Percentiles rank a stretch among this genome's conserved stretches.
These are phyloP conservation scores for Acanthosepion lycidas DNA, from an alignment of 2,888 invertebrate genomes.

Conservation along the genomic window DNA sequence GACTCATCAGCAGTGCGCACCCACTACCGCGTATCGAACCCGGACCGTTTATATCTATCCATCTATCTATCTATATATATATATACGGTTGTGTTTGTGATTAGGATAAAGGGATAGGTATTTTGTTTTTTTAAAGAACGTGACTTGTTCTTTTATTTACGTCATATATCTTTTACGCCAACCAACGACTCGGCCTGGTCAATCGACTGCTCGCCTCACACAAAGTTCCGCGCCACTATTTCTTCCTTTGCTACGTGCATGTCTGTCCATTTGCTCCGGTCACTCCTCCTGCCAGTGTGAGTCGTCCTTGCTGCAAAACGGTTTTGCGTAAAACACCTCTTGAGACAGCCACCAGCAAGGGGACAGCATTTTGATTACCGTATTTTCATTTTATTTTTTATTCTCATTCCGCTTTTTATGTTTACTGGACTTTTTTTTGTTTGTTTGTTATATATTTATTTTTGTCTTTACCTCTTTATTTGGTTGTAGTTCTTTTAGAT, in stretches of 20 bases:
- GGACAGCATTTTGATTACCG: conserved; percentile 1
- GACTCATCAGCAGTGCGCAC: too few relatives aligned
- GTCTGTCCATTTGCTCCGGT: background rate
- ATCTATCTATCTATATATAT: background rate
- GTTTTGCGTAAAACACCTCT: conserved; percentile 2
- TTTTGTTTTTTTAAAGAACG: background rate
- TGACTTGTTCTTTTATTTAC: background rate
- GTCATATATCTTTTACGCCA: background rate
- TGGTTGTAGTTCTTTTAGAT: background rate
- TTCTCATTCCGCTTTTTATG: background rate
- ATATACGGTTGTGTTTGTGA: background rate
- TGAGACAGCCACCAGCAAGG: background rate
- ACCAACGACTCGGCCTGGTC: conserved; percentile 13
- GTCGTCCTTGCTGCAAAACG: background rate
- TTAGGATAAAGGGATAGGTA: background rate
- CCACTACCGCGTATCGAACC: too few relatives aligned
- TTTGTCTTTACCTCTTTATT: background rate
- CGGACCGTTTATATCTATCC: too few relatives aligned
- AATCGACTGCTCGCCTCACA: background rate
- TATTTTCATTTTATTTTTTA: background rate
- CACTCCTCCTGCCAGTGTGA: background rate
- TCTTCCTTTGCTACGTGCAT: background rate
- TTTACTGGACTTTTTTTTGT: background rate
- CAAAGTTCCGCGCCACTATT: background rate
- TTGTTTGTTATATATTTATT: background rate